phyloP scores from a whole-genome alignment of 2,888 invertebrate species.

The Lochmaea crataegi region DNA sequence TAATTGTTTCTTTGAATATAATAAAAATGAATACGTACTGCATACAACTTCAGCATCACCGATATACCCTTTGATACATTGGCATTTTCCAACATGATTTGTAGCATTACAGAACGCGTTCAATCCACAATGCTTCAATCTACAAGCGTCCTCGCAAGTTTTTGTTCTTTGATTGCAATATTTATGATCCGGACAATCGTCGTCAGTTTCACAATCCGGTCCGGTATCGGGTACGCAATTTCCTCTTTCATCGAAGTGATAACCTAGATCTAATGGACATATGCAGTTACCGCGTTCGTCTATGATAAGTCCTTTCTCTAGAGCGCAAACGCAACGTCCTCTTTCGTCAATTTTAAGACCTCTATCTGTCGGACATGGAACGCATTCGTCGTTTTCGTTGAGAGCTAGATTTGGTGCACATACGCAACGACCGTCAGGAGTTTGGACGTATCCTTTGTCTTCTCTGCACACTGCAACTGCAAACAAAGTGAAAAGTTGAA shows the following conservation, averaged over 20 bases:
- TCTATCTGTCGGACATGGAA: slow-evolving; percentile 76
- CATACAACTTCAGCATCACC: slow-evolving; percentile 83
- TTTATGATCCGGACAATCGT: slow-evolving; percentile 81
- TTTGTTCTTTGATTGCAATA: slow-evolving; percentile 78
- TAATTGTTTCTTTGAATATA: neutral
- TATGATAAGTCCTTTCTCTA: slow-evolving; percentile 80
- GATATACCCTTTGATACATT: slow-evolving; percentile 80
- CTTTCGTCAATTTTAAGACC: slow-evolving; percentile 81
- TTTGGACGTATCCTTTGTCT: slow-evolving; percentile 76
- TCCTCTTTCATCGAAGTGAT: slow-evolving; percentile 71
- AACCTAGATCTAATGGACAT: slow-evolving; percentile 77
- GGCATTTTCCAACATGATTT: slow-evolving; percentile 81
- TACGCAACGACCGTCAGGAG: slow-evolving; percentile 75
- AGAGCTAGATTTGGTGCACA: slow-evolving; percentile 84
- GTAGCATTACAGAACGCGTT: slow-evolving; percentile 83
- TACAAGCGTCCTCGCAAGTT: slow-evolving; percentile 85
- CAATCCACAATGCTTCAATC: slow-evolving; percentile 77
- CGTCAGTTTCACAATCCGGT: slow-evolving; percentile 76
- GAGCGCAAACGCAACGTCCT: slow-evolving; percentile 85
- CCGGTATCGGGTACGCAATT: slow-evolving; percentile 69
- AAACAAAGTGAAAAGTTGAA: slow-evolving; percentile 50
- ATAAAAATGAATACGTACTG: slow-evolving; percentile 67
- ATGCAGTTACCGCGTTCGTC: slow-evolving; percentile 83
- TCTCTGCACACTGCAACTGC: slow-evolving; percentile 72
- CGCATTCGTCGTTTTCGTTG: slow-evolving; percentile 81